A percentile compares a stretch with the other conserved stretches of the same genome.
phyloP scores from a whole-genome alignment of 2,888 invertebrate species.

The Theodoxus fluviatilis region DNA sequence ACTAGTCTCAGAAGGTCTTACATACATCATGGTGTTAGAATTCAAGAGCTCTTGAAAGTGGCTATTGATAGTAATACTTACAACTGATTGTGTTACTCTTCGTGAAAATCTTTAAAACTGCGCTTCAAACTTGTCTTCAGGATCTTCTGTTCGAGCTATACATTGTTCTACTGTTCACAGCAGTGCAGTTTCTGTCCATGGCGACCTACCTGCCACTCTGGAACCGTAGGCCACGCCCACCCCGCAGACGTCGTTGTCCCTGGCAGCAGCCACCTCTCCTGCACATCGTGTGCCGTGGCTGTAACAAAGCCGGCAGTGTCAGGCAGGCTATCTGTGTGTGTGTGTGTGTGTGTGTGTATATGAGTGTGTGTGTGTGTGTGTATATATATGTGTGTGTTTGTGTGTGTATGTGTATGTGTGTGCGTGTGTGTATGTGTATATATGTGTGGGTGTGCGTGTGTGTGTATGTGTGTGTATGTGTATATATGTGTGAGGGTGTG shows the following conservation, averaged over 20 bases:
- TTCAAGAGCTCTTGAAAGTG: no score
- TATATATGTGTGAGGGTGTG: constrained; percentile 5
- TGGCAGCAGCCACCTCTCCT: constrained; percentile 97
- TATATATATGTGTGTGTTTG: constrained; percentile 14
- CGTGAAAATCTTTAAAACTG: no score
- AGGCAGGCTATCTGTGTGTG: constrained; percentile 12
- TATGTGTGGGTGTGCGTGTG: not conserved
- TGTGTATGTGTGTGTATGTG: not conserved
- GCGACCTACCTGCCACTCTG: constrained; percentile 86
- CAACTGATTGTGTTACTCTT: no score
- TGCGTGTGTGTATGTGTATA: constrained; percentile 5
- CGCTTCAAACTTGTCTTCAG: no score
- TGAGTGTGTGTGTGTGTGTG: constrained; percentile 1
- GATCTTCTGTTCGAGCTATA: no score
- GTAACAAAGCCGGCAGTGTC: constrained; percentile 45
- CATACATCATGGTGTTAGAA: no score
- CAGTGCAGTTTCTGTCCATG: no score
- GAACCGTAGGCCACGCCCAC: constrained; percentile 99
- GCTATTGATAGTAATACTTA: no score
- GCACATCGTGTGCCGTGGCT: constrained; percentile 98
- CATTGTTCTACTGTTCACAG: no score
- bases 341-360: constrained; percentile 17
- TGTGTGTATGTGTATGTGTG: constrained; percentile 5
- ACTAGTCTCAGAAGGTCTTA: no score
- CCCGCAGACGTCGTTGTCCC: constrained; percentile 97